Evolutionary conservation across 2,797 vertebrate species (phyloP).

Genomic region (Pteronotus mesoamericanus): DNA sequence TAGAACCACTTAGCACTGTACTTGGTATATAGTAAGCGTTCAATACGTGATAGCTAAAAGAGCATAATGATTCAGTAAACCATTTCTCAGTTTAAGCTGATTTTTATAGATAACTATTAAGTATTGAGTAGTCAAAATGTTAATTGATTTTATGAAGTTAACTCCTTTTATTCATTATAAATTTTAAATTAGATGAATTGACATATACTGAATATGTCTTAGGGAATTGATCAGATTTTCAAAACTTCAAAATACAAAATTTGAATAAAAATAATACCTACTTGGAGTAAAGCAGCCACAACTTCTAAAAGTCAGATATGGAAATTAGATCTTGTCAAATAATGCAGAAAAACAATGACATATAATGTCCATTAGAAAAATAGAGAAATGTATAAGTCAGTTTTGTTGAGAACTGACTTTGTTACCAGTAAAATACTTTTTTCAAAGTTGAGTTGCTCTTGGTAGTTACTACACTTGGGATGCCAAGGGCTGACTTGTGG

Average conservation of each 20-base stretch:
- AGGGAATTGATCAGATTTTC: conserved; percentile 1
- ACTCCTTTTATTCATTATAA: background rate
- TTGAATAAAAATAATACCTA: background rate
- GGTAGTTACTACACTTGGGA: background rate
- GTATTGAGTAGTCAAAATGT: background rate
- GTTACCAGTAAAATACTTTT: background rate
- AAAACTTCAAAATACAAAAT: background rate
- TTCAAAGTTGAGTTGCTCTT: background rate
- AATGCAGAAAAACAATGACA: background rate
- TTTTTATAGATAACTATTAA: background rate
- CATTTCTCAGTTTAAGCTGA: background rate
- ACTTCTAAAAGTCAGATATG: background rate
- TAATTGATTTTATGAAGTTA: background rate
- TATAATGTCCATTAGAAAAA: background rate
- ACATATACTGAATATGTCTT: background rate
- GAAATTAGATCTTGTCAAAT: conserved; percentile 1
- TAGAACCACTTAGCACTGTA: background rate
- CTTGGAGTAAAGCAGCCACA: background rate
- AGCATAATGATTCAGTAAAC: background rate
- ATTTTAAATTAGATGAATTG: conserved; percentile 3
- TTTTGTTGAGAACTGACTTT: background rate
- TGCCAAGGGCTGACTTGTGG: background rate
- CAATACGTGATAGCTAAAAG: background rate
- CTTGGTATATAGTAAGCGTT: background rate
- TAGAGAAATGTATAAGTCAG: background rate